These are phyloP conservation scores for Mugil cephalus DNA, from an alignment of 2,113 vertebrate species.

Conservation along the genomic window DNA sequence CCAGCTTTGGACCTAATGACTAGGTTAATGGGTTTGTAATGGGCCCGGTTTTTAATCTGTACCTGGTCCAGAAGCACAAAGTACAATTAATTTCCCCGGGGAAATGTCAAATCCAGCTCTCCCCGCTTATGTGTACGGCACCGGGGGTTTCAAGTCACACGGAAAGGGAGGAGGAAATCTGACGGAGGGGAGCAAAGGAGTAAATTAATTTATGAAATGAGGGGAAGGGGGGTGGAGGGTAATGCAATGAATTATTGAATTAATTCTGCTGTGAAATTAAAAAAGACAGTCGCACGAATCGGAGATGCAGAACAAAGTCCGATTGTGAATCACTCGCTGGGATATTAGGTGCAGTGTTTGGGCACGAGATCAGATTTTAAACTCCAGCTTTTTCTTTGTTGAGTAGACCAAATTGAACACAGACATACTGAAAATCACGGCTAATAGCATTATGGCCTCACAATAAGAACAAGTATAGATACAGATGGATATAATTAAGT, in stretches of 20 bases:
- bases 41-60: slow-evolving; percentile 73
- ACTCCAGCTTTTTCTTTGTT: neutral
- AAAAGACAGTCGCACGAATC: slow-evolving; percentile 13
- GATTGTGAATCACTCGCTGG: slow-evolving; percentile 7
- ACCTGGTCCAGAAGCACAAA: slow-evolving; percentile 76
- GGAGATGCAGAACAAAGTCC: slow-evolving; percentile 8
- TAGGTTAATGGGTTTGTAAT: slow-evolving; percentile 84
- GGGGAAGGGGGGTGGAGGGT: slow-evolving; percentile 6
- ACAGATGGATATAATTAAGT: neutral
- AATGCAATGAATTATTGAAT: slow-evolving; percentile 52
- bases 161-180: slow-evolving; percentile 32
- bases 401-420: neutral
- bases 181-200: slow-evolving; percentile 22
- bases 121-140: slow-evolving; percentile 18
- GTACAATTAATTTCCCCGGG: slow-evolving; percentile 80
- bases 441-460: neutral
- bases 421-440: neutral
- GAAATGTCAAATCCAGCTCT: slow-evolving; percentile 68
- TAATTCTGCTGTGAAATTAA: slow-evolving; percentile 51
- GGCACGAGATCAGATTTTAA: slow-evolving; percentile 11
- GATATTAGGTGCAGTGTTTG: slow-evolving; percentile 6
- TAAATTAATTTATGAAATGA: slow-evolving; percentile 53
- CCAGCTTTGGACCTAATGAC: slow-evolving; percentile 78
- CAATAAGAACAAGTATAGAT: neutral
- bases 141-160: slow-evolving; percentile 32